Evolutionary conservation across 2,888 invertebrate species (phyloP), one percentile per base, ranked within the genome.

Genomic region (Drosophila tripunctata): DNA sequence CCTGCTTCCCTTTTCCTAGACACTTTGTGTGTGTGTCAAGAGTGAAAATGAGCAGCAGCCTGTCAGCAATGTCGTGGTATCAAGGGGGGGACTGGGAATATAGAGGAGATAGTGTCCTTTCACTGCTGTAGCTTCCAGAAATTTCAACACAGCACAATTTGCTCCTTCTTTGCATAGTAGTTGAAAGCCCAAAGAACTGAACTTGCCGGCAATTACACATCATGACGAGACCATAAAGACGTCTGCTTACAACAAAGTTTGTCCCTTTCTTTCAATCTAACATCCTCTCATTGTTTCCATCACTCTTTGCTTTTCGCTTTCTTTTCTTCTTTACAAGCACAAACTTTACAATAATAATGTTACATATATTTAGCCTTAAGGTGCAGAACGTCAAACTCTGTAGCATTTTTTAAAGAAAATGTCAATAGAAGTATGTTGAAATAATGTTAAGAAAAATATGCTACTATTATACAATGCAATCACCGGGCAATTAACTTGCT

Each of bases 171-270:
- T 40, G 45, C 67, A 72, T 60, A 48, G 41, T 17, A 5, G n/a
- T n/a, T n/a, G 8, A 41, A 19, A 54, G 48, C 6, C 24, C 33
- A 22, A 21, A 64, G 52, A 67, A 45, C 45, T 58, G 63, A 64
- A 55, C 54, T 68, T 68, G 75, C 47, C 56, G 72, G 82, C 78
- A 79, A 73, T 79, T 79, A 82, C 73, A 78, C 73, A 75, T 82
- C 73, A 75, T 64, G 51, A 45, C 43, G 41, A 55, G 62, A 61
- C 44, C 52, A 68, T 62, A 64, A 58, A 68, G 68, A 43, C 55
- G 47, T 63, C 63, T 52, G 54, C 70, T 76, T 73, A 67, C 66
- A 67, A 77, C 74, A 44, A 70, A 74, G 70, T 76, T 76, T 63
- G 55, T 52, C 27, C 17, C 31, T 33, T 30, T 51, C 2, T 19